A percentile compares a stretch with the other conserved stretches of the same genome.
Conservation (phyloP, 37 sponge, comb jelly and placozoan species). For the Tethya wilhelma region DNA sequence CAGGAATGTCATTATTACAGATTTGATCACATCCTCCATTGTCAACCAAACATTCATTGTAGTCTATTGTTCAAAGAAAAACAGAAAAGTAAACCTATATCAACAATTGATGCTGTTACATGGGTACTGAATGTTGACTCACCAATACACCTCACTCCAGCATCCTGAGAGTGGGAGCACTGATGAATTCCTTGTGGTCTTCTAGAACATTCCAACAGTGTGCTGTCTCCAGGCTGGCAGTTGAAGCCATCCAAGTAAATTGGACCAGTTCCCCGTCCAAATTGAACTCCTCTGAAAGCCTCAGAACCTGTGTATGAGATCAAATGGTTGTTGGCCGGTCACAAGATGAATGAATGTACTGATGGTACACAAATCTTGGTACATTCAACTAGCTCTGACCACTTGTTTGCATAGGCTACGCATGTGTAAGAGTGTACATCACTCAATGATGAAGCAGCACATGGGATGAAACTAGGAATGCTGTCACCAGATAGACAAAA, state of each 20-base stretch:
- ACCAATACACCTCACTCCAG: constrained; percentile 57
- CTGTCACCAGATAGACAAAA: no score
- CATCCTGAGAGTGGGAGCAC: constrained; percentile 64
- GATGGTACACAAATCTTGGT: no score
- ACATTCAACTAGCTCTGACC: no score
- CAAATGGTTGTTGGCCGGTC: no score
- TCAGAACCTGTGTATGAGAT: constrained; percentile 9
- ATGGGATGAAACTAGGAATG: no score
- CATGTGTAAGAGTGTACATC: no score
- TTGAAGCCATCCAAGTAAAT: constrained; percentile 24
- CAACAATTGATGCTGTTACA: background rate
- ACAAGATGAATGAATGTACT: no score
- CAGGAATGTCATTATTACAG: constrained; percentile 56
- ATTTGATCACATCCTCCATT: constrained; percentile 36
- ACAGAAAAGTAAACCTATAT: background rate
- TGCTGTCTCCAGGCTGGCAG: constrained; percentile 8
- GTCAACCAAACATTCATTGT: constrained; percentile 60
- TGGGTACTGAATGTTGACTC: background rate
- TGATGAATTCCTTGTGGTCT: constrained; percentile 14
- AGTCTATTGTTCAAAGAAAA: constrained; percentile 26
- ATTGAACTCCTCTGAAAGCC: background rate
- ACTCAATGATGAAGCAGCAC: no score
- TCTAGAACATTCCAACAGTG: constrained; percentile 17
- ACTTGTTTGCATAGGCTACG: no score
- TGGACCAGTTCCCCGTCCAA: constrained; percentile 37